Conservation (phyloP, 2,888 invertebrate genomes). For the Epiperipatus broadwayi region DNA sequence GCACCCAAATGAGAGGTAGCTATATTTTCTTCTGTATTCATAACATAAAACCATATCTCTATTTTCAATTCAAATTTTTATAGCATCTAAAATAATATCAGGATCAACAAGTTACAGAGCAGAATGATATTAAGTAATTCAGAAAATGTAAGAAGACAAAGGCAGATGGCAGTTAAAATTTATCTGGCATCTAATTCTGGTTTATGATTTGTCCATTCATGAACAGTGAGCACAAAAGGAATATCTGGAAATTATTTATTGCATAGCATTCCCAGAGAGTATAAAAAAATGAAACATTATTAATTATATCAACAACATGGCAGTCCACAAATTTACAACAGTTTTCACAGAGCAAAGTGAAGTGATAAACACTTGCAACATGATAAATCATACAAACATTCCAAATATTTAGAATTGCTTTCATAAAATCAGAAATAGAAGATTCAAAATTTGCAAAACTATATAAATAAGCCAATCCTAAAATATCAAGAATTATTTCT, state of each 20-base stretch:
- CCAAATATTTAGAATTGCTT: slow-evolving; percentile 60
- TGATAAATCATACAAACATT: slow-evolving; percentile 92
- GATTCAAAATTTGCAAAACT: slow-evolving; percentile 77
- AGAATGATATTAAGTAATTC: slow-evolving; percentile 74
- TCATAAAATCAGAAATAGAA: slow-evolving; percentile 77
- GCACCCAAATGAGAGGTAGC: slow-evolving; percentile 60
- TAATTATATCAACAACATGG: slow-evolving; percentile 62
- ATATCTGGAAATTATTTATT: slow-evolving; percentile 66
- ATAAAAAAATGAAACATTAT: slow-evolving; percentile 48
- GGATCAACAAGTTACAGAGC: slow-evolving; percentile 63
- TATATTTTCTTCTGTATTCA: slow-evolving; percentile 77
- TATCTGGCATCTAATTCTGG: slow-evolving; percentile 34
- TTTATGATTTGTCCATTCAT: slow-evolving; percentile 66
- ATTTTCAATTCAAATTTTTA: slow-evolving; percentile 61
- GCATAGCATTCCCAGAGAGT: slow-evolving; percentile 51
- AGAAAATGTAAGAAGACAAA: slow-evolving; percentile 67
- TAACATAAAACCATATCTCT: slow-evolving; percentile 46
- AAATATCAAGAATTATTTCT: slow-evolving; percentile 37
- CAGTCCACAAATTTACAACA: slow-evolving; percentile 78
- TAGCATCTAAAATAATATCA: slow-evolving; percentile 80
- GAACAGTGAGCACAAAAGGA: slow-evolving; percentile 88
- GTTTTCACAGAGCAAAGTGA: slow-evolving; percentile 43
- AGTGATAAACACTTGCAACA: slow-evolving; percentile 53
- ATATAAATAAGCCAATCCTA: slow-evolving; percentile 83
- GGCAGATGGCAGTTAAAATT: slow-evolving; percentile 37